Base-by-base conservation (phyloP, 2,888 invertebrate species). In the Phalangium opilio region DNA sequence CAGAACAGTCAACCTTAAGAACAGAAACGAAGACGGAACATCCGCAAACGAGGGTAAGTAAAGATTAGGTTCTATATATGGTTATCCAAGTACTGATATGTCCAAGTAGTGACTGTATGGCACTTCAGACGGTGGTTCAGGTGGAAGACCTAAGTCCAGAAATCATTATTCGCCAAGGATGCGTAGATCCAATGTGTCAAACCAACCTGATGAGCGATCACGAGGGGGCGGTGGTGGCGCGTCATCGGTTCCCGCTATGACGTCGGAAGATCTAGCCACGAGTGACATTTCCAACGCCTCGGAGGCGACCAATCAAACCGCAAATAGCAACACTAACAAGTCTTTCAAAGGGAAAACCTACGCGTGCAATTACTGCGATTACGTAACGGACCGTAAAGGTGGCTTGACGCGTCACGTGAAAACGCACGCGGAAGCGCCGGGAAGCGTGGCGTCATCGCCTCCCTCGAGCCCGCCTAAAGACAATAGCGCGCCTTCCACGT, bases 401-500 rank as follows among this genome's bases (percentile, higher is more conserved):
- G 89, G 87, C 62, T 73, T 93, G 56, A 90, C 89, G 67, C 75
- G 90, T n/a, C 93, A 93, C 69, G 85, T 90, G 83, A 75, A 61
- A n/a, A 60, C 60, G 44, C 57, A 57, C 32, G 53, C 48, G 66
- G 12, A 59, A 55, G 49, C 57, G 51, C 57, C 64, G 7, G n/a
- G n/a, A n/a, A n/a, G n/a, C n/a, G n/a, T n/a, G n/a, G n/a, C n/a
- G n/a, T n/a, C n/a, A n/a, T 51, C 58, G 43, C 55, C 55, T 14
- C 52, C 53, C 19, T 45, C 48, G 44, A 53, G 5, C 27, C 27
- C 27, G 27, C 5, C 4, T 8, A 27, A 8, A 27, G 27, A 4
- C 27, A 8, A 66, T 48, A 64, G 64, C 59, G 62, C 59, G 7
- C 45, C 57, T 8, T 56, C 53, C 14, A 54, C 55, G 39, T 38